A percentile compares a stretch with the other conserved stretches of the same genome.
Evolutionary conservation across 35 echinoderm and acorn worm genomes (phyloP).

Genomic region (Heliocidaris tuberculata): DNA sequence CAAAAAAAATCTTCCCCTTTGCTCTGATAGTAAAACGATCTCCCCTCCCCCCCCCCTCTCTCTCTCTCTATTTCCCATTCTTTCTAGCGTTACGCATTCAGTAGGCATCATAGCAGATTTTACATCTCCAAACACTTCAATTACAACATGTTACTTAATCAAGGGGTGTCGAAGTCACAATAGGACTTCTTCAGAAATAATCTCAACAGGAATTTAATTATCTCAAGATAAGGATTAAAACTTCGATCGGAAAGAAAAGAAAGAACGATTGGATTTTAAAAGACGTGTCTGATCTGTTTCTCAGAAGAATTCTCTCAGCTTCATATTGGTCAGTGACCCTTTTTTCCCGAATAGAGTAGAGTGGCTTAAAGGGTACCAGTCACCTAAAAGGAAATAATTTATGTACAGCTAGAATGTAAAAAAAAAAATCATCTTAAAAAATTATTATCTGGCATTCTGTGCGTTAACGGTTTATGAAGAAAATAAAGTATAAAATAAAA

Average conservation of each 20-base stretch:
- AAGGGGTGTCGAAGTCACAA: not conserved
- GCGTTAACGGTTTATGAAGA: no score
- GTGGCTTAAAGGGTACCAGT: no score
- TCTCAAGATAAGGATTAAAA: slow-evolving; percentile 2
- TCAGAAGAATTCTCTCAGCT: not conserved
- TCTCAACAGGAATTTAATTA: not conserved
- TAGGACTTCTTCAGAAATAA: not conserved
- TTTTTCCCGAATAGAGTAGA: not conserved
- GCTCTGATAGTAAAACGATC: no score
- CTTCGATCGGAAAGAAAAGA: not conserved
- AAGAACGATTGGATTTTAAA: not conserved
- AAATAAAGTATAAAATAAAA: no score
- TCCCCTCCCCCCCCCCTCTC: not conserved
- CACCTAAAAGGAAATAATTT: no score
- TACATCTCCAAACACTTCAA: not conserved
- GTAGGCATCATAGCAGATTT: not conserved
- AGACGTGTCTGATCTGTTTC: not conserved
- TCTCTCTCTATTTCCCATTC: no score
- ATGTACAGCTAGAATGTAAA: no score
- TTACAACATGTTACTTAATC: not conserved
- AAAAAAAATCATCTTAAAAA: no score
- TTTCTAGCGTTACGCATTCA: not conserved
- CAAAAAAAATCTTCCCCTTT: no score
- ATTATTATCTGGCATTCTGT: no score
- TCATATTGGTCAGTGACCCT: not conserved